These are phyloP conservation scores for Bettongia penicillata DNA, from an alignment of 2,113 vertebrate genomes.

Conservation along the genomic window DNA sequence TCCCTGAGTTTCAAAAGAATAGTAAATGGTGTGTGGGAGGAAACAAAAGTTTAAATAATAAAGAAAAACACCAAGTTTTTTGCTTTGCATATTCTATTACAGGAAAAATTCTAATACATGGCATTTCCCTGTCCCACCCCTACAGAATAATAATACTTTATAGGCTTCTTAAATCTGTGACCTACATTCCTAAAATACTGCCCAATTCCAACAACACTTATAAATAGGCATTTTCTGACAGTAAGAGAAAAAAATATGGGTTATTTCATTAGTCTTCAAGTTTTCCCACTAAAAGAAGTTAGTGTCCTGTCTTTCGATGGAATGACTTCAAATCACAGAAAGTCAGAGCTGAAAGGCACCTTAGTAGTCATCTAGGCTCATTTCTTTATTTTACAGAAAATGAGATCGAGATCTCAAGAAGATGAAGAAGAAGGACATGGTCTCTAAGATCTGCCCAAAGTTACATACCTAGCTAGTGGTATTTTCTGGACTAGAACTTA, in stretches of 20 bases:
- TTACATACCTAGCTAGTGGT: not conserved
- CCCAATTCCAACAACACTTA: conserved; percentile 36
- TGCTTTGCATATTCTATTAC: conserved; percentile 57
- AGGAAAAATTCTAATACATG: conserved; percentile 12
- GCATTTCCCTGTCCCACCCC: not conserved
- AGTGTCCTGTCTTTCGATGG: conserved; percentile 58
- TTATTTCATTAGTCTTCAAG: conserved; percentile 65
- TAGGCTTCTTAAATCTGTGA: conserved; percentile 60
- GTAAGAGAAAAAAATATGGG: conserved; percentile 51
- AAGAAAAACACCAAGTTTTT: conserved; percentile 18
- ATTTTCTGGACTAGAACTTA: not conserved
- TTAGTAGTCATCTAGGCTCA: not conserved
- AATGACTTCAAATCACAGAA: conserved; percentile 61
- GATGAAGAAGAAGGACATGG: not conserved
- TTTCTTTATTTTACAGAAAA: not conserved
- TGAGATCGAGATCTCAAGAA: not conserved
- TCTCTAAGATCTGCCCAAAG: not conserved
- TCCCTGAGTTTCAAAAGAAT: not conserved
- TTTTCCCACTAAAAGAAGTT: conserved; percentile 54
- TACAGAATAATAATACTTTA: conserved; percentile 29
- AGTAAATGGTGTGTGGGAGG: not conserved
- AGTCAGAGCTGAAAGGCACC: not conserved
- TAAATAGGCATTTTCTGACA: conserved; percentile 70
- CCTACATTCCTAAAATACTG: conserved; percentile 60
- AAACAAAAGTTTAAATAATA: not conserved